Percentiles rank a stretch among this genome's conserved stretches.
Evolutionary conservation across 2,797 vertebrate species (phyloP).

Genomic region (Helostoma temminkii): DNA sequence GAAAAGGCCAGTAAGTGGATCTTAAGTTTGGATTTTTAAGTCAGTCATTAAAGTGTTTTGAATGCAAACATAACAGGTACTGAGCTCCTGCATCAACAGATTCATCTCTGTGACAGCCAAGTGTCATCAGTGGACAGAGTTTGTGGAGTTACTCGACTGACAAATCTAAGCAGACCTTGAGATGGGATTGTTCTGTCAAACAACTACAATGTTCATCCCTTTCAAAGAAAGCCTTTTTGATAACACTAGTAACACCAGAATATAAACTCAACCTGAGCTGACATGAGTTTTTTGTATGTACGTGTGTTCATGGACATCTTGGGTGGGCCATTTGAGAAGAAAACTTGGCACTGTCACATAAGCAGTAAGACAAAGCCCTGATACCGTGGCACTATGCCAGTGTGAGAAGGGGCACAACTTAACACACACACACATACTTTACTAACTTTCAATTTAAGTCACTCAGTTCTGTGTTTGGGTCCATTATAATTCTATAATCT

Average conservation of each 20-base stretch:
- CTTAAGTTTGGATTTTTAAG: background rate
- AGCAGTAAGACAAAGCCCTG: conserved; percentile 53
- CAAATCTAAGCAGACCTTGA: background rate
- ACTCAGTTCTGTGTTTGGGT: conserved; percentile 23
- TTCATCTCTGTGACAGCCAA: background rate
- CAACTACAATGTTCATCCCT: background rate
- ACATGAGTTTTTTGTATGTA: background rate
- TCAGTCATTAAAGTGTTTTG: background rate
- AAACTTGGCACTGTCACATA: conserved; percentile 57
- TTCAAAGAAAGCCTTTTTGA: background rate
- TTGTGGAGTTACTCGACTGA: background rate
- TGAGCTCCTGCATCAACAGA: conserved; percentile 2
- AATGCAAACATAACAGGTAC: background rate
- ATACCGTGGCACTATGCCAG: conserved; percentile 46
- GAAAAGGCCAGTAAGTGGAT: conserved; percentile 8
- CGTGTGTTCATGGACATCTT: conserved; percentile 24
- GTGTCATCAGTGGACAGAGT: background rate
- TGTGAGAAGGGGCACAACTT: conserved; percentile 15
- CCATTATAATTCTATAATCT: conserved; percentile 21
- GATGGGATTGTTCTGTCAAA: conserved; percentile 4
- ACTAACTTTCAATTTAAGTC: conserved; percentile 48
- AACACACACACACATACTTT: conserved; percentile 46
- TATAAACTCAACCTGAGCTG: conserved; percentile 14
- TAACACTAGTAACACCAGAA: background rate
- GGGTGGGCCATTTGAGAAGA: conserved; percentile 63